Percentiles rank a stretch among this genome's conserved stretches.
phyloP scores from a whole-genome alignment of 2,888 invertebrate genomes.

The Petrophora chlorosata region DNA sequence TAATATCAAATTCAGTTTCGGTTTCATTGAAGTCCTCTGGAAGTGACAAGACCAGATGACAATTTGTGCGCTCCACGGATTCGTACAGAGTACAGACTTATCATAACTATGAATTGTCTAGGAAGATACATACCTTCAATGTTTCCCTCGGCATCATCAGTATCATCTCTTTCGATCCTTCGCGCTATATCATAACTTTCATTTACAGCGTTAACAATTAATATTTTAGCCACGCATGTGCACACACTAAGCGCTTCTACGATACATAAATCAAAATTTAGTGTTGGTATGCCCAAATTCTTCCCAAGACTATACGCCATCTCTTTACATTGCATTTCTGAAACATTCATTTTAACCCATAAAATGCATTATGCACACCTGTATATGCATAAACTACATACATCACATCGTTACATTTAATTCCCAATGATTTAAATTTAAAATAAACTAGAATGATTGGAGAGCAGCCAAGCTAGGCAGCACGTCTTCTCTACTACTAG shows the following conservation, averaged over 20 bases:
- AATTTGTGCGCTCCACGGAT: no score
- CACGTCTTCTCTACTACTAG: no score
- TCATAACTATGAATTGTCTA: not conserved
- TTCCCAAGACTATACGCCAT: conserved; percentile 71
- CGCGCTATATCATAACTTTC: conserved; percentile 57
- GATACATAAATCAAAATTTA: conserved; percentile 78
- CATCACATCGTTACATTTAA: no score
- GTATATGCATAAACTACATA: no score
- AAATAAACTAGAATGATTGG: no score
- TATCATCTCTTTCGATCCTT: conserved; percentile 42
- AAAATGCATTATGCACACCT: no score
- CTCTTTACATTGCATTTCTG: conserved; percentile 70
- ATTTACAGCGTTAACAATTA: conserved; percentile 53
- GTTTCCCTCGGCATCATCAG: conserved; percentile 40
- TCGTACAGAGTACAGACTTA: no score
- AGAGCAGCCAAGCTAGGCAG: no score
- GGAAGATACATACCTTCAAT: conserved; percentile 47
- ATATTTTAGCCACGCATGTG: conserved; percentile 50
- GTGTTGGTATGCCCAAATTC: conserved; percentile 66
- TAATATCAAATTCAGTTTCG: conserved; percentile 61
- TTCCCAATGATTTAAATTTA: no score
- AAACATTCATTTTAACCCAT: no score
- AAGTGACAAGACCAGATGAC: not conserved
- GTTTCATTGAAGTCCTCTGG: conserved; percentile 50
- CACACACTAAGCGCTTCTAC: conserved; percentile 70